Percentiles rank a stretch among this genome's conserved stretches.
phyloP scores from a whole-genome alignment of 2,888 invertebrate genomes.

The Hyposoter dolosus region DNA sequence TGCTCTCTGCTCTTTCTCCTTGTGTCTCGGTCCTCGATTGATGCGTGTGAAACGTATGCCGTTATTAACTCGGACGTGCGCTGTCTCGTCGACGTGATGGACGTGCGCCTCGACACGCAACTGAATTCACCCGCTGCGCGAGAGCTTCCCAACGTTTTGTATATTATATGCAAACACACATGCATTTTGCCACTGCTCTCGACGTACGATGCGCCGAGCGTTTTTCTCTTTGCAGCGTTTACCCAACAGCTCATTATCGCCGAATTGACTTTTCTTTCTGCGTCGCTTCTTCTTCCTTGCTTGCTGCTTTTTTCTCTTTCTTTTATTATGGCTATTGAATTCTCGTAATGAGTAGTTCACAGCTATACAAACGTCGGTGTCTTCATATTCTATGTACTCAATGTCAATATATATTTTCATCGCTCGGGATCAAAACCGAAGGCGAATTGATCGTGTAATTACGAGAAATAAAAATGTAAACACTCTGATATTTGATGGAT shows the following conservation, averaged over 20 bases:
- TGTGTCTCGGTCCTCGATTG: slow-evolving; percentile 11
- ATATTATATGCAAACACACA: slow-evolving; percentile 10
- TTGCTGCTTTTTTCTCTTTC: background rate
- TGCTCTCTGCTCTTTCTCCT: slow-evolving; percentile 50
- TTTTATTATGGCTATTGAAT: slow-evolving; percentile 33
- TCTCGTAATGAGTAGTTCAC: slow-evolving; percentile 50
- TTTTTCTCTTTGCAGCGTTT: slow-evolving; percentile 59
- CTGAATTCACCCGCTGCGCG: slow-evolving; percentile 51
- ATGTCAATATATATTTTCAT: slow-evolving; percentile 42
- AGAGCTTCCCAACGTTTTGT: background rate
- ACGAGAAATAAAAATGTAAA: slow-evolving; percentile 15
- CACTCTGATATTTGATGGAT: slow-evolving; percentile 21
- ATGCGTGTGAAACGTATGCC: slow-evolving; percentile 82
- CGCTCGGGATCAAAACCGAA: background rate
- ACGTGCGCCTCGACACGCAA: slow-evolving; percentile 61
- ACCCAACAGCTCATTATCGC: slow-evolving; percentile 46
- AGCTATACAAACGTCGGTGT: slow-evolving; percentile 22
- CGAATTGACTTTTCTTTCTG: slow-evolving; percentile 5
- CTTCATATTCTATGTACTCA: background rate
- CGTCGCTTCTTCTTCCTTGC: background rate
- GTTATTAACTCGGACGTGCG: slow-evolving; percentile 77
- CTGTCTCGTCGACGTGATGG: slow-evolving; percentile 47
- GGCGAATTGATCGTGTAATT: slow-evolving; percentile 52
- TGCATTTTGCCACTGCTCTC: slow-evolving; percentile 19
- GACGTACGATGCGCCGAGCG: background rate